phyloP scores from a whole-genome alignment of 2,113 vertebrate species.

The Anser cygnoides region DNA sequence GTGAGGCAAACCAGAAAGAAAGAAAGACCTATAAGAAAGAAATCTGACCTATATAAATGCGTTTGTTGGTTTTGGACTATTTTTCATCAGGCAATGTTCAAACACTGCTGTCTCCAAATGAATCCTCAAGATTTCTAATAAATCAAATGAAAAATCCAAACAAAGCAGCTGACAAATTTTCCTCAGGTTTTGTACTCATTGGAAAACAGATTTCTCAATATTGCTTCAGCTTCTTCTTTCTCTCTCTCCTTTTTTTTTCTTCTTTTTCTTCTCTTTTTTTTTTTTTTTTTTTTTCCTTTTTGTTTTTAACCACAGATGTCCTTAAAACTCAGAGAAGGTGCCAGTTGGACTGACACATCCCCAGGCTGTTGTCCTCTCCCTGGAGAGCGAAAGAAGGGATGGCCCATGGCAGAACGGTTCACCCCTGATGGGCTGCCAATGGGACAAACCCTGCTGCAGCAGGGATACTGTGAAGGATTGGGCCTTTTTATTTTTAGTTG shows the following conservation, averaged over 20 bases:
- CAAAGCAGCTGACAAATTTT: background rate
- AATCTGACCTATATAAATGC: background rate
- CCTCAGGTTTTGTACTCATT: background rate
- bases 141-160: background rate
- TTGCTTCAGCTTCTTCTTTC: background rate
- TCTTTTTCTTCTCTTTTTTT: background rate
- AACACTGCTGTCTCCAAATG: background rate
- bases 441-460: background rate
- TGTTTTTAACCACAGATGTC: background rate
- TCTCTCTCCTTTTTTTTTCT: background rate
- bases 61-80: background rate
- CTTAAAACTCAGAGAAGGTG: background rate
- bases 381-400: background rate
- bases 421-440: accelerated
- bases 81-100: background rate
- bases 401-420: background rate
- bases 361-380: background rate
- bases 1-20: background rate
- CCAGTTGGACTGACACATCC: background rate
- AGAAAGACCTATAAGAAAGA: background rate
- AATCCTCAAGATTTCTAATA: background rate
- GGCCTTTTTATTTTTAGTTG: background rate
- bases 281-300: accelerated
- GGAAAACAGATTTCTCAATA: background rate
- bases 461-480: background rate